phyloP scores from a whole-genome alignment of 2,797 vertebrate genomes.

The Pipistrellus pipistrellus region DNA sequence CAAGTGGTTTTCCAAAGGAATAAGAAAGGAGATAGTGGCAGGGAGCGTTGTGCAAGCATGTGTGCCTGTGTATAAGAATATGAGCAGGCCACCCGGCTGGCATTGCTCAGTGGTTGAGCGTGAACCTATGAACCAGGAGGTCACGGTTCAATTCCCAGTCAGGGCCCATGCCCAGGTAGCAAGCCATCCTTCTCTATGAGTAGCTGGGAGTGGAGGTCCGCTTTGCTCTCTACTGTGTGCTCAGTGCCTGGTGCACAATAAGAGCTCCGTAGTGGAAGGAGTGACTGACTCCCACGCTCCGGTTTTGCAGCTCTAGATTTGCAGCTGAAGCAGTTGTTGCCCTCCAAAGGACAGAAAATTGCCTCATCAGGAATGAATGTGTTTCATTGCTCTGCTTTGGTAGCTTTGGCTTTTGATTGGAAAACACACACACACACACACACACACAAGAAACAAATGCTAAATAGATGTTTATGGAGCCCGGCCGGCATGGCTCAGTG shows the following conservation, averaged over 20 bases:
- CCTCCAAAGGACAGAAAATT: not conserved
- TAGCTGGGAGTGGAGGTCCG: not conserved
- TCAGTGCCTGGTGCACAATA: not conserved
- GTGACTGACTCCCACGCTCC: not conserved
- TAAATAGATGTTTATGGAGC: not conserved
- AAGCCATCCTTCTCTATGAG: not conserved
- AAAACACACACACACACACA: too few species aligned
- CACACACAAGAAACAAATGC: not conserved
- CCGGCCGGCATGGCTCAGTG: too few species aligned
- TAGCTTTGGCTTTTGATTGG: constrained; percentile 4
- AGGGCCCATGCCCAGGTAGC: too few species aligned
- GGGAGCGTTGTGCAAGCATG: not conserved
- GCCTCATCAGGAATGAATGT: not conserved
- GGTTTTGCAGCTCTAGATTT: not conserved
- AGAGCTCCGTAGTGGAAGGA: not conserved
- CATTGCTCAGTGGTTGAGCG: too few species aligned
- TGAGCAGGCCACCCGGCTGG: not conserved
- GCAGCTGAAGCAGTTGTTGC: not conserved
- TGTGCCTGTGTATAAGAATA: not conserved
- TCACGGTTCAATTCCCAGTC: too few species aligned
- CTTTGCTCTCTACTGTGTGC: not conserved
- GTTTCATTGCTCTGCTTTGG: not conserved
- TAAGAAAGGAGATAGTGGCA: not conserved
- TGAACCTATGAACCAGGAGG: too few species aligned
- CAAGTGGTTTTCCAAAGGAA: constrained; percentile 6